phyloP scores from a whole-genome alignment of 2,888 invertebrate genomes.

The Cremastinae sp. region DNA sequence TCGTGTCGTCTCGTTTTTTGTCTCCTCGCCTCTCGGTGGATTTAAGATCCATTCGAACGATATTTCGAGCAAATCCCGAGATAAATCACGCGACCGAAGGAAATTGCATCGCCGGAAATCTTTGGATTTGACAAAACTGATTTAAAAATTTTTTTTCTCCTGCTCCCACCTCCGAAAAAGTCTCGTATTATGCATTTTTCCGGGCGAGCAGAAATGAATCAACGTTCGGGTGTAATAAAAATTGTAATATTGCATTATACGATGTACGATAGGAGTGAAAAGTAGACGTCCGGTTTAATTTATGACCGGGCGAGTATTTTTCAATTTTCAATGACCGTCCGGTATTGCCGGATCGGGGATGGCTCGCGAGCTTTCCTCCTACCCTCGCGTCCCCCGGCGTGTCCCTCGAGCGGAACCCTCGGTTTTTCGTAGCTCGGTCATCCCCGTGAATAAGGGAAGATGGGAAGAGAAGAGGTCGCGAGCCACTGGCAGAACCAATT shows the following conservation, averaged over 20 bases:
- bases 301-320: slow-evolving; percentile 70
- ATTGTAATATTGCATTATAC: slow-evolving; percentile 41
- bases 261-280: slow-evolving; percentile 40
- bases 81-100: slow-evolving; percentile 41
- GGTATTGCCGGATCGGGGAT: slow-evolving; percentile 58
- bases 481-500: slow-evolving; percentile 71
- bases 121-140: slow-evolving; percentile 3
- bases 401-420: background rate
- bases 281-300: slow-evolving; percentile 70
- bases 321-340: slow-evolving; percentile 74
- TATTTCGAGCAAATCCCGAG: slow-evolving; percentile 55
- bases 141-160: slow-evolving; percentile 41
- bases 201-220: background rate
- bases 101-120: slow-evolving; percentile 34
- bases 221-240: too few species aligned
- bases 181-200: slow-evolving; percentile 2
- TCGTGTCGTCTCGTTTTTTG: slow-evolving; percentile 30
- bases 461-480: slow-evolving; percentile 35
- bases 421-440: slow-evolving; percentile 25
- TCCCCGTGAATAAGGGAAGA: slow-evolving; percentile 11
- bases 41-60: slow-evolving; percentile 48
- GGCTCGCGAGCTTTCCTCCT: slow-evolving; percentile 48
- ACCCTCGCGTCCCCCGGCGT: background rate
- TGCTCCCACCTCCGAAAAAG: background rate
- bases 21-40: background rate